A percentile compares a stretch with the other conserved stretches of the same genome.
Evolutionary conservation across 2,888 invertebrate genomes (phyloP).

Genomic region (Machimus rusticus): DNA sequence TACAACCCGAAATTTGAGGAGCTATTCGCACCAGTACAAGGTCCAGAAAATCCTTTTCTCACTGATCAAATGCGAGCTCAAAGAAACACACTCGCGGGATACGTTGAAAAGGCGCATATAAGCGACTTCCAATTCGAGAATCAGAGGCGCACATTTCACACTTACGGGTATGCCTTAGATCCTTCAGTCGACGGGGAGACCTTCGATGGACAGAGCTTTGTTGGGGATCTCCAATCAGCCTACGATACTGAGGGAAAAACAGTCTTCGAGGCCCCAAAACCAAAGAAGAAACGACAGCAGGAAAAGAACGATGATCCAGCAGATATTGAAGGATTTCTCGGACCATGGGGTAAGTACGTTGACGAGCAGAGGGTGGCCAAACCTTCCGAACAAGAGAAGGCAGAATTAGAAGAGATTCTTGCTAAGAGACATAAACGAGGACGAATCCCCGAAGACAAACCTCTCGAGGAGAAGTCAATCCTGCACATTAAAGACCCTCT

Average conservation of each 20-base stretch:
- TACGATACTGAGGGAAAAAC: constrained; percentile 81
- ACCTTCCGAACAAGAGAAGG: constrained; percentile 93
- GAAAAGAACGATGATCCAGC: constrained; percentile 87
- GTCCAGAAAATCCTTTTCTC: constrained; percentile 92
- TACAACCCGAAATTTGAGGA: constrained; percentile 96
- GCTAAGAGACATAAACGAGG: constrained; percentile 90
- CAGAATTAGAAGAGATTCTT: constrained; percentile 91
- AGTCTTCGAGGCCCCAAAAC: constrained; percentile 87
- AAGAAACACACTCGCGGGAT: constrained; percentile 93
- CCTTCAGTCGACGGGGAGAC: constrained; percentile 78
- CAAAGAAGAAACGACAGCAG: constrained; percentile 82
- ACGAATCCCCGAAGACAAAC: constrained; percentile 87
- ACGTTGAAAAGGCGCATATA: constrained; percentile 92
- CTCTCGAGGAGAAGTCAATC: constrained; percentile 93
- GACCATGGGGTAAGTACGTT: constrained; percentile 96
- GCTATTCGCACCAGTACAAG: constrained; percentile 88
- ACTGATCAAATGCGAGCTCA: constrained; percentile 87
- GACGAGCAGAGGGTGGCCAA: constrained; percentile 89
- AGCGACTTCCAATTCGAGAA: constrained; percentile 98
- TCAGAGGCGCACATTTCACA: constrained; percentile 91
- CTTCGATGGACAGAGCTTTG: constrained; percentile 64
- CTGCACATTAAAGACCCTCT: constrained; percentile 91
- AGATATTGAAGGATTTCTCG: constrained; percentile 94
- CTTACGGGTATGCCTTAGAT: constrained; percentile 94
- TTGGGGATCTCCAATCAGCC: constrained; percentile 71